Base-by-base conservation (phyloP, 2,113 vertebrate species). In the Clupea harengus region DNA sequence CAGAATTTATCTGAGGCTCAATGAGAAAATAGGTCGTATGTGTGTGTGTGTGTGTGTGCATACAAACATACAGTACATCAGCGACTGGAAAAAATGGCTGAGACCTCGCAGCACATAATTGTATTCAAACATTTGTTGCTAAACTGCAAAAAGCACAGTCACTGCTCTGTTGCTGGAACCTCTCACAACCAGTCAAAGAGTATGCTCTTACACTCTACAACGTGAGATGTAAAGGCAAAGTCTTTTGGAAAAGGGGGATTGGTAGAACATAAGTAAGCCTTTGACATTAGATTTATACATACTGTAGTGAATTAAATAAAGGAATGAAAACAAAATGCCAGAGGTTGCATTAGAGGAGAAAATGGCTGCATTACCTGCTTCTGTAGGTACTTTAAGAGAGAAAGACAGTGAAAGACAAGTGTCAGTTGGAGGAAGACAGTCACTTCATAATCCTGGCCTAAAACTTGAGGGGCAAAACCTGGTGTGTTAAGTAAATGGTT, bases 301-400 rank as follows among this genome's bases (percentile, higher is more conserved):
- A 28, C 13, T 78, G 72, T 13, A 86, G 82, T 86, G 85, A 67
- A 50, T 52, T 39, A 86, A 87, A 60, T 20, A 22, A 60, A 60
- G 4, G 20, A 86, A 86, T 47, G 32, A 80, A 39, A 57, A 52
- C 83, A 47, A 84, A 84, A 80, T 44, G 60, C 25, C 28, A 28
- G n/a, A 45, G 4, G 60, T 80, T 78, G 72, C 11, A 84, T 45
- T 84, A 64, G 46, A 80, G 32, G 50, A 78, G 64, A 52, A 85
- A 45, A 45, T 15, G 60, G 25, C 64, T 81, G 15, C 17, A 89
- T 95, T 94, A 95, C 94, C 94, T 95, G 94, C 89, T 86, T 95
- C 94, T 89, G 94, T 92, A 91, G 95, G 93, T 89, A 96, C 93
- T 95, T 39, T 39, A 39, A 39, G 39, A 39, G 39, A 39, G 39